Evolutionary conservation across 1,140 invertebrate species (phyloP).

Genomic region (Drosophila ficusphila): DNA sequence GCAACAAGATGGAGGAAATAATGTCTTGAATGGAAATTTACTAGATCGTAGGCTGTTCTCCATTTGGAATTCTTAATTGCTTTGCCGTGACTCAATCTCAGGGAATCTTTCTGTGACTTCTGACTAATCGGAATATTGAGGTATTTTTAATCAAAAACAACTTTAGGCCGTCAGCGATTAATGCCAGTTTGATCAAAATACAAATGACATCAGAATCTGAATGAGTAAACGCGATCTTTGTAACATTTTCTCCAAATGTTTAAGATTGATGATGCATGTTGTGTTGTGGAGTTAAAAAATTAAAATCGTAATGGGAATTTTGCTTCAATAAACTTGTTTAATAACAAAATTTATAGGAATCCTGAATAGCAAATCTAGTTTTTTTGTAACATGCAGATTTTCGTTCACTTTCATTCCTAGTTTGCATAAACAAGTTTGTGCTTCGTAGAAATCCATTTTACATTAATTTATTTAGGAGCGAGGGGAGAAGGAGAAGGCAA

Average conservation of each 20-base stretch:
- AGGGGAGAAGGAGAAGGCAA: not conserved
- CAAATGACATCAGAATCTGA: constrained; percentile 9
- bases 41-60: not conserved
- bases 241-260: not conserved
- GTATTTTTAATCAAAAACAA: not conserved
- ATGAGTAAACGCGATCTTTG: not conserved
- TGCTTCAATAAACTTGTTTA: no score
- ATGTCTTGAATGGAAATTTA: not conserved
- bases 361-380: no score
- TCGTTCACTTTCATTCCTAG: no score
- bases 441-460: constrained; percentile 20
- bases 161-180: constrained; percentile 2
- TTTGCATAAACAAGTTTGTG: constrained; percentile 19
- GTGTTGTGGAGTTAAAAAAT: not conserved
- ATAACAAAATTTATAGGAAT: no score
- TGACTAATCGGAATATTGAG: constrained; percentile 14
- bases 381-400: not conserved
- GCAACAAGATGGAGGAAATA: not conserved
- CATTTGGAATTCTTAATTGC: not conserved
- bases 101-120: not conserved
- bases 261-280: not conserved
- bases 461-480: constrained; percentile 28
- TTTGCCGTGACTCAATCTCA: constrained; percentile 2
- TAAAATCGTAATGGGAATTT: not conserved
- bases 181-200: not conserved